Base-by-base conservation (phyloP, 1,140 invertebrate genomes). In the Drosophila arizonae region DNA sequence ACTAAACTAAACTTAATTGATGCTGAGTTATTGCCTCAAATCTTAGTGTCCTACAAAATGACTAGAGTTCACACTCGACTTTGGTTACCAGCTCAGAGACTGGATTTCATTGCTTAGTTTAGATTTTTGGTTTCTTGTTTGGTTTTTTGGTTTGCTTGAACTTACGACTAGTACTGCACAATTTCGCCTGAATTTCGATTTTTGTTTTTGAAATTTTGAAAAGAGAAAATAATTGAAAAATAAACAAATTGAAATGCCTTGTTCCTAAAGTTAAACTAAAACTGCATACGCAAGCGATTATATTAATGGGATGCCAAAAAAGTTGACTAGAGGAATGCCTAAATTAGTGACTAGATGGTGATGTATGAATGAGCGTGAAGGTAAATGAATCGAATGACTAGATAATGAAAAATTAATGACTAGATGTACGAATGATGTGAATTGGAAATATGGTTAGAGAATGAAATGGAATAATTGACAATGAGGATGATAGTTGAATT, bases 1-100 rank as follows among this genome's bases (percentile, higher is more conserved):
- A 71, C 60, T 82, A 68, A 82, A 73, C 21, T 72, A 63, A 65
- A 72, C 43, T 36, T 61, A 63, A 56, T 9, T 45, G 46, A 33
- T 24, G 17, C 41, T 62, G 50, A 54, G 57, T 45, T 56, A 41
- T 45, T 65, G 57, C 30, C 45, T 46, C 54, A 52, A 52, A 46
- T 55, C 79, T 88, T 89, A 88, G 33, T 33, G 41, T 76, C 6
- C 79, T 87, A 87, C 6, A 51, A 76, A 79, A 91, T 91, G 90
- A 91, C 90, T 91, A 91, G 90, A 91, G 90, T 72, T 91, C 60
- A 91, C 90, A 91, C 90, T 91, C 90, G 72, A 76, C 72, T 85
- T 76, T 76, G 48, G 67, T 43, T 8, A 76, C 79, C 76, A 82
- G 81, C 54, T 60, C 72, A 60, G 75, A 56, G 58, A 72, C 76